Conservation (phyloP, 2,113 vertebrate species). For the Nettapus auritus region DNA sequence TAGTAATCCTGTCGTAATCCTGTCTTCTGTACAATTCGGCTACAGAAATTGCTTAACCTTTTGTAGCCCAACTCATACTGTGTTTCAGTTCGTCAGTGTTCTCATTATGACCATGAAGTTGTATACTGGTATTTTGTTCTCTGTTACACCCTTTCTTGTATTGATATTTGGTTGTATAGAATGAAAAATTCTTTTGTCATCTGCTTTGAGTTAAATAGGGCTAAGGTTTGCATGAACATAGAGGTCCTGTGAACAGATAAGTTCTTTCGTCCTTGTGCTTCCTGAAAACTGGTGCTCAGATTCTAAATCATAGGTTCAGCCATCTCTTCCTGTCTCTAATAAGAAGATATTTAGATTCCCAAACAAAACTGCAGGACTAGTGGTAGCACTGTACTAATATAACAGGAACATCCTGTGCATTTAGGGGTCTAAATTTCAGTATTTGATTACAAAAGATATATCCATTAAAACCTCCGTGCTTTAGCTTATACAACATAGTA, state of each 20-base stretch:
- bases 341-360: neutral
- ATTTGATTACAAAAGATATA: neutral
- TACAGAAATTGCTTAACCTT: neutral
- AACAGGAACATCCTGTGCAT: neutral
- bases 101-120: neutral
- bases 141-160: neutral
- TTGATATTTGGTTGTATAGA: neutral
- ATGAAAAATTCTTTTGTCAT: neutral
- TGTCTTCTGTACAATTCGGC: neutral
- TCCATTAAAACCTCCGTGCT: neutral
- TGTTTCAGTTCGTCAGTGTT: neutral
- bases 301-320: neutral
- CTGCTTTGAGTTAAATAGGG: neutral
- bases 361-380: neutral
- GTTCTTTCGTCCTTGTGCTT: neutral
- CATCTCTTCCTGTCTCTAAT: neutral
- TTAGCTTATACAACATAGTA: neutral
- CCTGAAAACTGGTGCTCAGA: neutral
- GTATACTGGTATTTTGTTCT: neutral
- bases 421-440: neutral
- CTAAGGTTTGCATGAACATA: neutral
- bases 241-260: neutral
- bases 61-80: neutral
- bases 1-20: neutral
- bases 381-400: neutral